Percentiles rank a stretch among this genome's conserved stretches.
Evolutionary conservation across 1,140 invertebrate genomes (phyloP).

Genomic region (Tetragonula clypearis): DNA sequence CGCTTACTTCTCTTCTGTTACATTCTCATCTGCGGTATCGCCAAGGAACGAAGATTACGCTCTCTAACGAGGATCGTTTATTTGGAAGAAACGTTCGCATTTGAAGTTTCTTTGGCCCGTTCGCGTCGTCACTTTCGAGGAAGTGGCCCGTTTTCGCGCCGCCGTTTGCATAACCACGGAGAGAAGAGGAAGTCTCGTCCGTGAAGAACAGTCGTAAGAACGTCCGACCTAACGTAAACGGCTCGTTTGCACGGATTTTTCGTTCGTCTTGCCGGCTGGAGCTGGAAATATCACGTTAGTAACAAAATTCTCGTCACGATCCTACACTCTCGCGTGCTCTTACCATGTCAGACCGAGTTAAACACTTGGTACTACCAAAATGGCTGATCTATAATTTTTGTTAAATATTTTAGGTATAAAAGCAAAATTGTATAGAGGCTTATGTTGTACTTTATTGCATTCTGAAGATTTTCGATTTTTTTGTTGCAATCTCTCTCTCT

Average conservation of each 20-base stretch:
- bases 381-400: too few relatives aligned
- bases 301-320: conserved; percentile 7
- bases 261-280: not conserved
- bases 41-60: not conserved
- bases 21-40: not conserved
- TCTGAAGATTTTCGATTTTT: too few relatives aligned
- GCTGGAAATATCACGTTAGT: conserved; percentile 6
- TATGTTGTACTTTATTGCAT: too few relatives aligned
- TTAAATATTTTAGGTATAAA: too few relatives aligned
- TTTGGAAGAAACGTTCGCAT: not conserved
- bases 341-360: too few relatives aligned
- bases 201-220: not conserved
- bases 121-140: not conserved
- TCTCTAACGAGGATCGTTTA: not conserved
- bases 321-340: not conserved
- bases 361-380: too few relatives aligned
- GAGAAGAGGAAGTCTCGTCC: conserved; percentile 7
- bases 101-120: not conserved
- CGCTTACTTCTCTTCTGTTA: not conserved
- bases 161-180: conserved; percentile 17
- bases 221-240: not conserved
- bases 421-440: too few relatives aligned
- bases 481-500: too few relatives aligned
- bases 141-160: not conserved
- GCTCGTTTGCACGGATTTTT: conserved; percentile 12